Evolutionary conservation across 2,797 vertebrate species (phyloP).

Genomic region (Alectoris magna): DNA sequence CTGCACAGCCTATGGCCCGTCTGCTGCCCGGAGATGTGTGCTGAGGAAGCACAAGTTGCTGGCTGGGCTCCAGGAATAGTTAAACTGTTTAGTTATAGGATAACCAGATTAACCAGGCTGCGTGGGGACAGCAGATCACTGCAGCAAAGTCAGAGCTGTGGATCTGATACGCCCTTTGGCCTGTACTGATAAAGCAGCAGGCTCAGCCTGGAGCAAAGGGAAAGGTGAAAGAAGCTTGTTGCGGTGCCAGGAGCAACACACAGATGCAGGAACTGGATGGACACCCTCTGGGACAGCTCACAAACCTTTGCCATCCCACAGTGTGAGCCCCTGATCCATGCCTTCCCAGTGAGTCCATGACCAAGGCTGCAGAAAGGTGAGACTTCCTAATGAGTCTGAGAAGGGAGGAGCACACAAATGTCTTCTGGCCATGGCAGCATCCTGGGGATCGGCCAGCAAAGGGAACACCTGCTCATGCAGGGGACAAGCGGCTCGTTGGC

Average conservation of each 20-base stretch:
- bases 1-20: not conserved
- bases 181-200: not conserved
- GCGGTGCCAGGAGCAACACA: not conserved
- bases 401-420: not conserved
- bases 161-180: slow-evolving; percentile 11
- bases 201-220: not conserved
- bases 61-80: slow-evolving; percentile 42
- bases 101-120: slow-evolving; percentile 58
- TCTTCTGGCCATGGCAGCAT: not conserved
- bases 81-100: slow-evolving; percentile 51
- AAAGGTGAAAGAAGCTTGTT: not conserved
- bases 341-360: not conserved
- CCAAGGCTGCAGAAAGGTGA: not conserved
- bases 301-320: not conserved
- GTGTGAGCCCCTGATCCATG: not conserved
- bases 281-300: not conserved
- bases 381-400: not conserved
- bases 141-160: not conserved
- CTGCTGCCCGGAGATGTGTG: slow-evolving; percentile 13
- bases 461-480: not conserved
- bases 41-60: slow-evolving; percentile 50
- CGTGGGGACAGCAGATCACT: not conserved
- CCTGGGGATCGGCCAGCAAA: not conserved
- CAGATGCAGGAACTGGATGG: rapidly evolving
- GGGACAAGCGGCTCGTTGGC: not conserved